phyloP scores from a whole-genome alignment of 2,888 invertebrate genomes.

The Noctua janthe region DNA sequence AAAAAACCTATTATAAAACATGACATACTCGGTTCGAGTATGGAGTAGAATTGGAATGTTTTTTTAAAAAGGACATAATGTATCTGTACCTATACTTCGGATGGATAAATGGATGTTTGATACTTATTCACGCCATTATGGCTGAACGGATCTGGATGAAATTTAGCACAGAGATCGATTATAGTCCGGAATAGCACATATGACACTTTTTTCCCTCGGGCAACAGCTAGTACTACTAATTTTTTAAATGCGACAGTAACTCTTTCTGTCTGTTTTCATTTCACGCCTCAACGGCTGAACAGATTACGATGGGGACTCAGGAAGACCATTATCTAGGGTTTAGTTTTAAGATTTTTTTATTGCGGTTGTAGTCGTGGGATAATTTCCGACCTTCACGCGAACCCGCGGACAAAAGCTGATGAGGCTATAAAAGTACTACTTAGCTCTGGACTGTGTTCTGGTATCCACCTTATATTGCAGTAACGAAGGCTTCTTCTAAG shows the following conservation, averaged over 20 bases:
- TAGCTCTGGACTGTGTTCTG: too few relatives aligned
- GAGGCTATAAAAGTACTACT: neutral
- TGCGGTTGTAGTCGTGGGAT: neutral
- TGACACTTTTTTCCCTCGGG: too few relatives aligned
- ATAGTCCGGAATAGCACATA: too few relatives aligned
- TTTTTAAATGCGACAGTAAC: neutral
- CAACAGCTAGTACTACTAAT: neutral
- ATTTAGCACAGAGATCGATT: too few relatives aligned
- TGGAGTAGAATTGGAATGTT: conserved; percentile 2
- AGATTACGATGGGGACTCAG: neutral
- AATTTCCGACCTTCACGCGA: neutral
- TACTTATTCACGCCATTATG: too few relatives aligned
- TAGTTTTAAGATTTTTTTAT: neutral
- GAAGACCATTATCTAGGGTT: neutral
- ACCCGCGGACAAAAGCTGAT: neutral
- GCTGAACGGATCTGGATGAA: too few relatives aligned
- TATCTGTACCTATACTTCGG: too few relatives aligned
- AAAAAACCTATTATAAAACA: conserved; percentile 17
- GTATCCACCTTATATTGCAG: too few relatives aligned
- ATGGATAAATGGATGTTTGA: too few relatives aligned
- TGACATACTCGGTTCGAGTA: neutral
- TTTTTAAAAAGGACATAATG: neutral
- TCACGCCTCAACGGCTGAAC: neutral
- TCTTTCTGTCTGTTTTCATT: neutral
- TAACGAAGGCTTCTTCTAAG: neutral